phyloP scores from a whole-genome alignment of 1,140 invertebrate genomes.

The Pollicipes pollicipes region DNA sequence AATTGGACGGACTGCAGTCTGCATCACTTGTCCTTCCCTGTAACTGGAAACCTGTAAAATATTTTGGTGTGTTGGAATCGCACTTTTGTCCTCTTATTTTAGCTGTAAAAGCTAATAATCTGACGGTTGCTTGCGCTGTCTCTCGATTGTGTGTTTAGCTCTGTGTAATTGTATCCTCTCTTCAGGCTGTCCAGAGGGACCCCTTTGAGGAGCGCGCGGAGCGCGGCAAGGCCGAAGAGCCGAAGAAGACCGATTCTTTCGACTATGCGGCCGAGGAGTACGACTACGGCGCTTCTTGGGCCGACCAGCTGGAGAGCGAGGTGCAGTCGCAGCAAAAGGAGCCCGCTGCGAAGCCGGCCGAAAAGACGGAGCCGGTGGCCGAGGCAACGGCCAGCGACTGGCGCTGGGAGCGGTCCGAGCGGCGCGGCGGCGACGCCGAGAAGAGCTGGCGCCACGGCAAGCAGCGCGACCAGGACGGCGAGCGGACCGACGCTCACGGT shows the following conservation, averaged over 20 bases:
- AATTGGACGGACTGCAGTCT: too few species aligned
- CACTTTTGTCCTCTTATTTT: too few species aligned
- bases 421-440: not conserved
- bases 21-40: too few species aligned
- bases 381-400: not conserved
- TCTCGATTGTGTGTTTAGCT: too few species aligned
- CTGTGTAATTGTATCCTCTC: too few species aligned
- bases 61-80: too few species aligned
- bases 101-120: too few species aligned
- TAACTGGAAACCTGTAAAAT: too few species aligned
- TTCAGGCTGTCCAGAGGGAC: not conserved
- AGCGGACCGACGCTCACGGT: not conserved
- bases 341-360: not conserved
- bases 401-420: not conserved
- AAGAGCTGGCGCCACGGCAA: not conserved
- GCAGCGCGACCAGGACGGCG: not conserved
- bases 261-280: conserved; percentile 1
- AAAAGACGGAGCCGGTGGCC: not conserved
- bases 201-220: not conserved
- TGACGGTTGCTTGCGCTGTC: too few species aligned
- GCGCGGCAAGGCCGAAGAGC: not conserved
- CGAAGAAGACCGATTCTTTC: too few species aligned
- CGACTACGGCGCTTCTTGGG: not conserved
- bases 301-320: conserved; percentile 2
- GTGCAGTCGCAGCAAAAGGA: not conserved